These are phyloP conservation scores for Hycleus cichorii DNA, from an alignment of 1,140 invertebrate species.

Conservation along the genomic window DNA sequence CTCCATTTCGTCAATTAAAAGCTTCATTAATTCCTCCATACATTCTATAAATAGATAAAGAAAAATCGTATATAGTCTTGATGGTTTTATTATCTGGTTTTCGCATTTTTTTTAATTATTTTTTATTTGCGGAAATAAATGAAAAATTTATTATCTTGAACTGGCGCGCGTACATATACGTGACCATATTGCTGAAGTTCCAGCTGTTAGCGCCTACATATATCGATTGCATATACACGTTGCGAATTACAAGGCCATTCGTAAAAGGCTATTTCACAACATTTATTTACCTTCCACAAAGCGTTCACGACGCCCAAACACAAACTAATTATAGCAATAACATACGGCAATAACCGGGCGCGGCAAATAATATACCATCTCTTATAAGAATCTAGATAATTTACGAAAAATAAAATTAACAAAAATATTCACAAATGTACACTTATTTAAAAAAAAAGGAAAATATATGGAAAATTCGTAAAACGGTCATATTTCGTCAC, in stretches of 20 bases:
- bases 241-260: slow-evolving; percentile 28
- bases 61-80: too few relatives aligned
- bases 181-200: slow-evolving; percentile 18
- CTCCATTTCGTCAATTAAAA: slow-evolving; percentile 5
- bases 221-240: slow-evolving; percentile 27
- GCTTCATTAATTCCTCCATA: slow-evolving; percentile 9
- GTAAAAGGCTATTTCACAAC: slow-evolving; percentile 28
- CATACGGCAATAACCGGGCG: not conserved
- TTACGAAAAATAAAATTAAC: not conserved
- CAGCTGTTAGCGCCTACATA: slow-evolving; percentile 26
- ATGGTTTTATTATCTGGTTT: too few relatives aligned
- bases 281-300: slow-evolving; percentile 15
- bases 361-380: not conserved
- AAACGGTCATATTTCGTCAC: slow-evolving; percentile 2
- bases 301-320: not conserved
- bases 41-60: slow-evolving; percentile 1
- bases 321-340: too few relatives aligned
- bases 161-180: slow-evolving; percentile 6
- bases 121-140: too few relatives aligned
- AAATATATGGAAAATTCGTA: not conserved
- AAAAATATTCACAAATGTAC: not conserved
- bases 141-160: too few relatives aligned
- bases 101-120: too few relatives aligned
- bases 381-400: not conserved
- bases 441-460: too few relatives aligned